Conservation (phyloP, 2,113 vertebrate genomes). For the Ailuropoda melanoleuca region DNA sequence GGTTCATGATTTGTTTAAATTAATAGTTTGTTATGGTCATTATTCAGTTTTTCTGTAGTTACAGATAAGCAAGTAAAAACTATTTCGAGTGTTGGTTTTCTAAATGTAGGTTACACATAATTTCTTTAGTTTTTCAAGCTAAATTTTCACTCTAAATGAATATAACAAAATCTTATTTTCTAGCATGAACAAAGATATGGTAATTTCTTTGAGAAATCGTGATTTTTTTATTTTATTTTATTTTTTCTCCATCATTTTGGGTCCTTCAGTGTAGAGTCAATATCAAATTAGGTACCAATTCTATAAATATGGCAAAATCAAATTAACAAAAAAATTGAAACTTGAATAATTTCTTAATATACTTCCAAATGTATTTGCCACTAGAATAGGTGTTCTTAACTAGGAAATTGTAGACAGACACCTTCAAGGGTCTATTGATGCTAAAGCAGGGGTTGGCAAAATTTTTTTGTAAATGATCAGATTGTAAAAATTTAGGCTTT, state of each 20-base stretch:
- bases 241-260: background rate
- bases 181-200: background rate
- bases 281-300: background rate
- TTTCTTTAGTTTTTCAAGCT: background rate
- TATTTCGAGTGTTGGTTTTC: constrained; percentile 8
- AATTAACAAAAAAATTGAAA: constrained; percentile 5
- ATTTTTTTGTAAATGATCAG: background rate
- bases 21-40: background rate
- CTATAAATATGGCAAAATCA: background rate
- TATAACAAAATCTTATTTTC: constrained; percentile 13
- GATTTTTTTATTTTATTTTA: background rate
- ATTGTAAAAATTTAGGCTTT: background rate
- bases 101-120: background rate
- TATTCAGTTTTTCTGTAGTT: background rate
- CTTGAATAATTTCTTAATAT: background rate
- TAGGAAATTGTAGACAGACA: background rate
- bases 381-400: background rate
- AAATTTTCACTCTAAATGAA: background rate
- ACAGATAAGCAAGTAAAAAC: background rate
- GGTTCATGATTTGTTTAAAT: constrained; percentile 74
- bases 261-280: background rate
- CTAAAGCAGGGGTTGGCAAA: background rate
- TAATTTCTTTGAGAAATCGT: background rate
- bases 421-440: background rate
- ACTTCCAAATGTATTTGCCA: background rate